Percentiles rank a stretch among this genome's conserved stretches.
Evolutionary conservation across 2,888 invertebrate species (phyloP).

Genomic region (Schizaphis graminum): DNA sequence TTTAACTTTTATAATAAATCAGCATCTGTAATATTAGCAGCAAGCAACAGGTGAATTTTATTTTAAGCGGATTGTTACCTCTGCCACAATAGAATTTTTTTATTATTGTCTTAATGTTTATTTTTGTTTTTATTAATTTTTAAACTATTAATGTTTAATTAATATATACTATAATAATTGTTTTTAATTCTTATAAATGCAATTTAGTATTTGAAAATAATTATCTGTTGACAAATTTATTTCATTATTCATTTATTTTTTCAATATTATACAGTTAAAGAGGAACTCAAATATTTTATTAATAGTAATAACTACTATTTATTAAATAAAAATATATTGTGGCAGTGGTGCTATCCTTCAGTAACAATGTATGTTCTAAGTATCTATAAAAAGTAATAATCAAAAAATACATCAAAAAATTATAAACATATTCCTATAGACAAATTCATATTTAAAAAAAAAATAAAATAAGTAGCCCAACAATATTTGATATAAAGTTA

Average conservation of each 20-base stretch:
- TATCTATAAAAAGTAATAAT: conserved; percentile 46
- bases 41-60: conserved; percentile 26
- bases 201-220: not conserved
- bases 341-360: conserved; percentile 47
- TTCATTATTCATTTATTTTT: conserved; percentile 2
- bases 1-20: conserved; percentile 37
- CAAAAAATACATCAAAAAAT: conserved; percentile 59
- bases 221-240: not conserved
- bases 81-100: conserved; percentile 56
- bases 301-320: not conserved
- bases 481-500: conserved; percentile 60
- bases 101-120: not conserved
- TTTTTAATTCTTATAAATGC: not conserved
- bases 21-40: conserved; percentile 50
- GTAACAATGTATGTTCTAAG: conserved; percentile 40
- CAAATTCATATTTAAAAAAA: conserved; percentile 41
- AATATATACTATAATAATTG: not conserved
- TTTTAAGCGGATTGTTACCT: conserved; percentile 47
- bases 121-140: conserved; percentile 4
- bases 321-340: conserved; percentile 21
- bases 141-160: not conserved
- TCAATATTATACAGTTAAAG: not conserved
- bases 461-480: conserved; percentile 65
- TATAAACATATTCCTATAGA: conserved; percentile 12
- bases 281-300: not conserved